Percentiles rank a stretch among this genome's conserved stretches.
These are phyloP conservation scores for Taenaris catops DNA, from an alignment of 2,888 invertebrate species.

Conservation along the genomic window DNA sequence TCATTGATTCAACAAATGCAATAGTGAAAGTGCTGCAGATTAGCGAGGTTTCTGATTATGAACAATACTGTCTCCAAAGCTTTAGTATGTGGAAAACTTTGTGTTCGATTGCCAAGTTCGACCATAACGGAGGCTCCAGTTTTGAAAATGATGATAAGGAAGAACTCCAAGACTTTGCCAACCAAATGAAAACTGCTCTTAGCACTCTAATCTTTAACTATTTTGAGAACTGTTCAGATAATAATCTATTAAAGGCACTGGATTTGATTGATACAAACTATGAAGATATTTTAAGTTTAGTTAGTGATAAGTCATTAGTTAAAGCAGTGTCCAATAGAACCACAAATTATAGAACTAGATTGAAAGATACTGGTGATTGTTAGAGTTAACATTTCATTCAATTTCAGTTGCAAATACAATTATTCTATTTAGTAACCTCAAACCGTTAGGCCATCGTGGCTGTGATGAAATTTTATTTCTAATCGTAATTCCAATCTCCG, in stretches of 20 bases:
- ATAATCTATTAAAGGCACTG: constrained; percentile 40
- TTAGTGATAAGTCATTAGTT: constrained; percentile 38
- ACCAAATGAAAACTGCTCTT: constrained; percentile 45
- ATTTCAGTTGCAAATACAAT: too few relatives aligned
- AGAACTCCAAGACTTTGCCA: constrained; percentile 41
- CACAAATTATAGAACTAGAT: constrained; percentile 43
- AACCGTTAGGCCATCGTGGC: too few relatives aligned
- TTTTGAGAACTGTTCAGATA: constrained; percentile 47
- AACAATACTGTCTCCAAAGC: constrained; percentile 47
- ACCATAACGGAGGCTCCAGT: constrained; percentile 38
- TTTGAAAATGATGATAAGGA: constrained; percentile 50
- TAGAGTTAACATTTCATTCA: too few relatives aligned
- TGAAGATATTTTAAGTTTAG: constrained; percentile 41
- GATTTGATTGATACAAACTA: constrained; percentile 44
- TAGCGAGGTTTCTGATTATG: constrained; percentile 36
- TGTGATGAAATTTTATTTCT: too few relatives aligned
- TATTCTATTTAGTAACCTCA: too few relatives aligned
- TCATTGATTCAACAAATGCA: constrained; percentile 51
- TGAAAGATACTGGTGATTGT: constrained; percentile 48
- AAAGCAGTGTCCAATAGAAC: constrained; percentile 40
- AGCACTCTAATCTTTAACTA: constrained; percentile 48
- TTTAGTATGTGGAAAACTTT: constrained; percentile 57
- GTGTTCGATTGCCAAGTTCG: constrained; percentile 35
- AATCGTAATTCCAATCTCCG: too few relatives aligned
- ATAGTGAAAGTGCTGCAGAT: constrained; percentile 44